Conservation (phyloP, 2,888 invertebrate genomes). For the Carpatolechia fugitivella region DNA sequence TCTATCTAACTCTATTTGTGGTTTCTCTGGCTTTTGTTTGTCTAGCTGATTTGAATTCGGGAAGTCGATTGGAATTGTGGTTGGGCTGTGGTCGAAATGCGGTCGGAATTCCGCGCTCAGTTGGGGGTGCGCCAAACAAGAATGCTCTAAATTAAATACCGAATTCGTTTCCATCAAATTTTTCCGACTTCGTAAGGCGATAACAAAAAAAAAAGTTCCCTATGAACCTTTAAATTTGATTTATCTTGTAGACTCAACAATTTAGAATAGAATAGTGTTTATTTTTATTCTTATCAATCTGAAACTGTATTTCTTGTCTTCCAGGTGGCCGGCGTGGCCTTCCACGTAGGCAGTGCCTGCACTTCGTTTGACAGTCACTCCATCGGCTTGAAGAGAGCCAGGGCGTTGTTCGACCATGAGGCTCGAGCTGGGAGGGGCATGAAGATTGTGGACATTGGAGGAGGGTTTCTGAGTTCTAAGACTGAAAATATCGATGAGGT, state of each 20-base stretch:
- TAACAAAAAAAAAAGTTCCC: too few species aligned
- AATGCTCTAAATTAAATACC: not conserved
- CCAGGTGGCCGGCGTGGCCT: constrained; percentile 47
- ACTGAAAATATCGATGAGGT: constrained; percentile 39
- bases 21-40: too few species aligned
- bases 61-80: too few species aligned
- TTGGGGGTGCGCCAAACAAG: not conserved
- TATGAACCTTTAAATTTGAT: too few species aligned
- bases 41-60: too few species aligned
- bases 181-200: too few species aligned
- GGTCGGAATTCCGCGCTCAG: not conserved
- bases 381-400: constrained; percentile 32
- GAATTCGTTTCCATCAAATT: not conserved
- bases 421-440: constrained; percentile 36
- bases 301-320: too few species aligned
- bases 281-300: too few species aligned
- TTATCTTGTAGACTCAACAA: too few species aligned
- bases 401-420: constrained; percentile 41
- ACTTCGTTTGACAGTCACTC: constrained; percentile 35
- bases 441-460: constrained; percentile 45
- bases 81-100: too few species aligned
- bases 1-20: too few species aligned
- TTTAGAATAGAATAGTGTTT: too few species aligned
- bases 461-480: constrained; percentile 39
- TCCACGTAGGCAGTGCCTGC: constrained; percentile 43